Evolutionary conservation across 2,888 invertebrate species (phyloP).

Genomic region (Tillus elongatus): DNA sequence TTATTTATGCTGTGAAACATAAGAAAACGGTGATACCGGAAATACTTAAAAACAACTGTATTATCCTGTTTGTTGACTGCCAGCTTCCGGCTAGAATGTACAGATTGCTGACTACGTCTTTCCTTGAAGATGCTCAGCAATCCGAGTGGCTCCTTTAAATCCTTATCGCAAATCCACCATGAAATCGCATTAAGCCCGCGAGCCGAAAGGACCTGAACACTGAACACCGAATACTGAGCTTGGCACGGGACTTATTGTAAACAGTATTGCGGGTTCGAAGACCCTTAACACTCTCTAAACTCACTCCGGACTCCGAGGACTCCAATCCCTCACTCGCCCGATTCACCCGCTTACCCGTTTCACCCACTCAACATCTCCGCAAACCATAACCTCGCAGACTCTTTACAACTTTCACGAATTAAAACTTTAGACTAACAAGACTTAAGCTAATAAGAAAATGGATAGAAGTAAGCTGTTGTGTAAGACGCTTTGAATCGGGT

Average conservation of each 20-base stretch:
- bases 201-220: constrained; percentile 35
- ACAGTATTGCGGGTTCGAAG: constrained; percentile 43
- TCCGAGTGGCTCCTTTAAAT: constrained; percentile 44
- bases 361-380: constrained; percentile 27
- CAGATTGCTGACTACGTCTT: too few relatives aligned
- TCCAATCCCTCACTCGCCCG: constrained; percentile 9
- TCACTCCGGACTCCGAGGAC: too few relatives aligned
- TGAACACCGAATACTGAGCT: too few relatives aligned
- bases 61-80: too few relatives aligned
- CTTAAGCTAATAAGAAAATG: constrained; percentile 46
- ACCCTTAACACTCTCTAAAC: constrained; percentile 40
- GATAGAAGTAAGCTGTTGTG: constrained; percentile 44
- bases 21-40: too few relatives aligned
- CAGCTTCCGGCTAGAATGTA: too few relatives aligned
- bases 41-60: too few relatives aligned
- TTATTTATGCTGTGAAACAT: too few relatives aligned
- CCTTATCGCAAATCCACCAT: constrained; percentile 57
- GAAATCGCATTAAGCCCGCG: constrained; percentile 55
- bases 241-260: constrained; percentile 40
- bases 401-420: constrained; percentile 49
- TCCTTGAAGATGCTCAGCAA: too few relatives aligned
- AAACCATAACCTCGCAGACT: constrained; percentile 39
- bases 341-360: constrained; percentile 23
- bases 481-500: constrained; percentile 38
- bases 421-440: constrained; percentile 56